Percentiles rank a stretch among this genome's conserved stretches.
Conservation (phyloP, 2,888 invertebrate species). For the Acrocera orbiculus region DNA sequence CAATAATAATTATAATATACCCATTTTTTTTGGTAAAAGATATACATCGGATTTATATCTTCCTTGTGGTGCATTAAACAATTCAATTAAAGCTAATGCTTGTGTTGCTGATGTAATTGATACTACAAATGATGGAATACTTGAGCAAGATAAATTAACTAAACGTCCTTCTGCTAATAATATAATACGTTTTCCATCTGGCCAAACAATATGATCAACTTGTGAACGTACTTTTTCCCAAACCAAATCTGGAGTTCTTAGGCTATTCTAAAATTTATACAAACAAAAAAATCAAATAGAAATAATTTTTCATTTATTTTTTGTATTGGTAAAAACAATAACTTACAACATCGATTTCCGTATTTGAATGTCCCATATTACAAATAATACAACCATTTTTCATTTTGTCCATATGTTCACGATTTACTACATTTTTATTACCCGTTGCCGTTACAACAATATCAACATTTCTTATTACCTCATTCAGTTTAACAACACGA, state of each 20-base stretch:
- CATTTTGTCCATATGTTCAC: conserved; percentile 93
- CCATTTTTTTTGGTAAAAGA: conserved; percentile 96
- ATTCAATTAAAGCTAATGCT: conserved; percentile 88
- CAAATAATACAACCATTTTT: conserved; percentile 90
- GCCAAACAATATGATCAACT: conserved; percentile 98
- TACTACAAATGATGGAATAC: conserved; percentile 93
- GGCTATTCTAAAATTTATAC: conserved; percentile 45
- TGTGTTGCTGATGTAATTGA: conserved; percentile 96
- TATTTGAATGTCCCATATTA: conserved; percentile 96
- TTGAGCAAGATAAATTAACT: conserved; percentile 92
- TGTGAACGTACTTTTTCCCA: conserved; percentile 97
- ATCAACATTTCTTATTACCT: conserved; percentile 83
- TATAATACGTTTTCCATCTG: conserved; percentile 87
- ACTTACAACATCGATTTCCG: conserved; percentile 81
- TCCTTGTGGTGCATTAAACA: conserved; percentile 88
- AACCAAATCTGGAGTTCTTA: conserved; percentile 83
- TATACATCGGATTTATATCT: conserved; percentile 96
- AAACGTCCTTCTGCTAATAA: conserved; percentile 86
- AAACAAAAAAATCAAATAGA: conserved; percentile 3
- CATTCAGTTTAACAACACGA: conserved; percentile 83
- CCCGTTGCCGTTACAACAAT: conserved; percentile 96
- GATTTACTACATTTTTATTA: conserved; percentile 88
- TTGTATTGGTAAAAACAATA: not conserved
- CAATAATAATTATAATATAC: conserved; percentile 32
- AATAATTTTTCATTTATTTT: not conserved